A percentile compares a stretch with the other conserved stretches of the same genome.
Conservation (phyloP, 37 sponge, comb jelly and placozoan genomes). For the Hormiphora californensis region DNA sequence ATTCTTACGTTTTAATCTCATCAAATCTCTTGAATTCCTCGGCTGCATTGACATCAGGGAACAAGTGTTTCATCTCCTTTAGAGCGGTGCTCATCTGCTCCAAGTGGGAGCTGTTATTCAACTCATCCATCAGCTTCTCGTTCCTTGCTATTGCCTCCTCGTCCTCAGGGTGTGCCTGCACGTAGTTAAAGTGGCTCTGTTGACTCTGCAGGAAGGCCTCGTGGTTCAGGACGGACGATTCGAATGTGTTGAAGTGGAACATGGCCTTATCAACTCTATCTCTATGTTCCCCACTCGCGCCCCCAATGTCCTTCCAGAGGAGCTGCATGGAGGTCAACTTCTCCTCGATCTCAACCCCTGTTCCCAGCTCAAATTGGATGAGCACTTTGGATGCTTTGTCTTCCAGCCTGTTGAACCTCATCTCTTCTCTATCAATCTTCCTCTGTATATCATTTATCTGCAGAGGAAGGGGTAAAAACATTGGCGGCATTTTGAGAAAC, state of each 20-base stretch:
- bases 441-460: neutral
- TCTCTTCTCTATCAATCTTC: neutral
- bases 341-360: slow-evolving; percentile 36
- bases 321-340: neutral
- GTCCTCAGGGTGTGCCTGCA: neutral
- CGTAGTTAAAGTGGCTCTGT: neutral
- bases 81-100: neutral
- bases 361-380: slow-evolving; percentile 29
- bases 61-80: neutral
- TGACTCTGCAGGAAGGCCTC: neutral
- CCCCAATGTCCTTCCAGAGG: neutral
- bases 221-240: neutral
- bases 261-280: neutral
- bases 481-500: neutral
- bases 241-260: neutral
- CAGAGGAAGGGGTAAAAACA: neutral
- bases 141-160: slow-evolving; percentile 26
- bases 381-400: neutral
- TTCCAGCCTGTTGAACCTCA: neutral
- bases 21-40: neutral
- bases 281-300: neutral
- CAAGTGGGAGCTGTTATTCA: neutral
- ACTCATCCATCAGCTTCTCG: slow-evolving; percentile 10
- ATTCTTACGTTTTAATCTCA: neutral
- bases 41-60: neutral